Evolutionary conservation across 1,140 invertebrate species (phyloP), one percentile per base, ranked within the genome.

Genomic region (Drosophila lowei): DNA sequence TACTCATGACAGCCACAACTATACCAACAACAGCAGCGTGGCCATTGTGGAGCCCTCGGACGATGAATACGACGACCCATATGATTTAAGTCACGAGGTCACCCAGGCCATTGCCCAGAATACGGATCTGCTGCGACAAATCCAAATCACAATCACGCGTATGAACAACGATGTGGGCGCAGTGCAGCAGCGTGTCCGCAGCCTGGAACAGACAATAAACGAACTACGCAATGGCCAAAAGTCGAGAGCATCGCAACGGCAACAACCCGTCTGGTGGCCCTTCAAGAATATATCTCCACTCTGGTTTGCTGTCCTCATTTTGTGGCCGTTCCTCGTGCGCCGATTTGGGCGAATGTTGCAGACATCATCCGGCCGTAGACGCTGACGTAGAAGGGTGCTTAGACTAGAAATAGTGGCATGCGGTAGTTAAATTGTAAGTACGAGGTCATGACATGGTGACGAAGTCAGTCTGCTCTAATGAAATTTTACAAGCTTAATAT

Each of bases 41-140:
- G 92, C 93, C 16, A 92, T 92, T 90, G 71, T 91, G 86, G 72
- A 92, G 66, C 95, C 95, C 77, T 94, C 94, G n/a, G 95, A 96
- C 68, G 95, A 96, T 77, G 95, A 95, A 91, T 96, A 95, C 90
- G 95, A 94, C 63, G 95, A 96, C 91, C 95, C 95, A 16, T 93
- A 95, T 53, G 95, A 96, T 84, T 93, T 95, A 83, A 92, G 78
- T 50, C 76, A 77, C 25, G 90, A 90, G 15, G 48, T 91, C 2
- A 77, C 78, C 15, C 75, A 86, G 46, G 75, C 86, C 1, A 76
- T 91, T n/a, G 60, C 70, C 9, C 84, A 76, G 16, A 81, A 91
- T 13, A 72, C 75, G 6, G 76, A 81, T 6, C 11, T 86, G 46
- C 58, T 89, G 50, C 83, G 90, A 15, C 92, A 93, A 77, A 90